These are phyloP conservation scores for Periplaneta americana DNA, from an alignment of 1,140 invertebrate genomes.

Conservation along the genomic window DNA sequence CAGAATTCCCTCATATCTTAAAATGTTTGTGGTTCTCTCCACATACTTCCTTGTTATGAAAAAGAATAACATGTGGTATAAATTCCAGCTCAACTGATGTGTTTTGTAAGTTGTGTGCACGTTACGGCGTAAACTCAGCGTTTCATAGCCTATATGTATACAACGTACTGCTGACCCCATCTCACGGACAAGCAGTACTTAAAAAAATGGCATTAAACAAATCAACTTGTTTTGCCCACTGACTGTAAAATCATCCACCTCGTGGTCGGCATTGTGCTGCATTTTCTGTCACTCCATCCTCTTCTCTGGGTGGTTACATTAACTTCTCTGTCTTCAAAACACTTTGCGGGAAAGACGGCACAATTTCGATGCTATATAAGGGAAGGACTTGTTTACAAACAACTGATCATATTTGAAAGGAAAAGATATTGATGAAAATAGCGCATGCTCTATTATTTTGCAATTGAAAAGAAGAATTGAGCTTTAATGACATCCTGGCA, in stretches of 20 bases:
- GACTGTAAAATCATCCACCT: too few species aligned
- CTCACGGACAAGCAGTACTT: neutral
- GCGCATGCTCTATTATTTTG: too few species aligned
- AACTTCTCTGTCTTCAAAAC: too few species aligned
- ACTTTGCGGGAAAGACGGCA: too few species aligned
- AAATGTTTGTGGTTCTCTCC: neutral
- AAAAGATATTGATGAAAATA: too few species aligned
- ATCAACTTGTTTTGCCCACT: too few species aligned
- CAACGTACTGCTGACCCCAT: neutral
- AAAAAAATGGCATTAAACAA: neutral
- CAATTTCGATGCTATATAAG: too few species aligned
- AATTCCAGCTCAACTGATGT: neutral
- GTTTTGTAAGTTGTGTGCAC: neutral
- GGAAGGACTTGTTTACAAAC: too few species aligned
- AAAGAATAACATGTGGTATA: neutral
- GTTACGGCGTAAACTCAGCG: neutral
- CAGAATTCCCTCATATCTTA: neutral
- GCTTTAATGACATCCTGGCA: too few species aligned
- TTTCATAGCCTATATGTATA: neutral
- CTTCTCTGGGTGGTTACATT: neutral
- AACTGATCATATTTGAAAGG: too few species aligned
- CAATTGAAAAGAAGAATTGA: too few species aligned
- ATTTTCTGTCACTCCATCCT: neutral
- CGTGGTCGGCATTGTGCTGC: neutral
- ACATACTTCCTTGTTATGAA: neutral